Evolutionary conservation across 2,113 vertebrate species (phyloP).

Genomic region (Ramphastos sulfuratus): DNA sequence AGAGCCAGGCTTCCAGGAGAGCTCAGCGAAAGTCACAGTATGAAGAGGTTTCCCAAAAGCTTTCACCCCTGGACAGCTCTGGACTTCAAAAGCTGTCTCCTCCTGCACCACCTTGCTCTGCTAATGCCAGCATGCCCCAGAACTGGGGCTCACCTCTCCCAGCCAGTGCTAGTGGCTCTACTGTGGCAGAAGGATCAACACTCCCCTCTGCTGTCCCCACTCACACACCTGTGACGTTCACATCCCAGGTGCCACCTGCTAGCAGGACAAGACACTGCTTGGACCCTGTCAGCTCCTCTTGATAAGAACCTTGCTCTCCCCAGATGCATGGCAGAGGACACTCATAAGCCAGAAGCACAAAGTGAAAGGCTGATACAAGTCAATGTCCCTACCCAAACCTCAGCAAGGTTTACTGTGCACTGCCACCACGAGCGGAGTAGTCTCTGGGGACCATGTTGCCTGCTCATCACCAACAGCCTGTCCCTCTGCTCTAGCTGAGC

Average conservation of each 20-base stretch:
- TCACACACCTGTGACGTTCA: not conserved
- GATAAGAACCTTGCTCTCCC: not conserved
- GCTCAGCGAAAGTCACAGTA: not conserved
- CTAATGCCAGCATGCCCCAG: not conserved
- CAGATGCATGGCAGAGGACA: not conserved
- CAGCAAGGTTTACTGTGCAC: not conserved
- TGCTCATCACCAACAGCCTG: not conserved
- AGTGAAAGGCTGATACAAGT: not conserved
- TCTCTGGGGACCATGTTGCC: not conserved
- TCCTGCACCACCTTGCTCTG: not conserved
- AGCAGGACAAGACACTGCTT: rapidly evolving
- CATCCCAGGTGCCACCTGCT: not conserved
- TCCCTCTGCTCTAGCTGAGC: not conserved
- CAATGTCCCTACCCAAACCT: not conserved
- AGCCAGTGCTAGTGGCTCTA: not conserved
- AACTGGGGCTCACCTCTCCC: not conserved
- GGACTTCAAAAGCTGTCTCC: not conserved
- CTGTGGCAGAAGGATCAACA: not conserved
- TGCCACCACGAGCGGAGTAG: not conserved
- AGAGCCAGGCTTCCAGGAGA: not conserved
- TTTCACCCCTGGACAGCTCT: not conserved
- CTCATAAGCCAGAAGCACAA: not conserved
- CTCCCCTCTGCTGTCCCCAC: not conserved
- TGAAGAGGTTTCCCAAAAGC: not conserved
- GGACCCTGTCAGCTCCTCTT: not conserved